Evolutionary conservation across 2,113 vertebrate species (phyloP), one percentile per base, ranked within the genome.

Genomic region (Poeciliopsis prolifica): DNA sequence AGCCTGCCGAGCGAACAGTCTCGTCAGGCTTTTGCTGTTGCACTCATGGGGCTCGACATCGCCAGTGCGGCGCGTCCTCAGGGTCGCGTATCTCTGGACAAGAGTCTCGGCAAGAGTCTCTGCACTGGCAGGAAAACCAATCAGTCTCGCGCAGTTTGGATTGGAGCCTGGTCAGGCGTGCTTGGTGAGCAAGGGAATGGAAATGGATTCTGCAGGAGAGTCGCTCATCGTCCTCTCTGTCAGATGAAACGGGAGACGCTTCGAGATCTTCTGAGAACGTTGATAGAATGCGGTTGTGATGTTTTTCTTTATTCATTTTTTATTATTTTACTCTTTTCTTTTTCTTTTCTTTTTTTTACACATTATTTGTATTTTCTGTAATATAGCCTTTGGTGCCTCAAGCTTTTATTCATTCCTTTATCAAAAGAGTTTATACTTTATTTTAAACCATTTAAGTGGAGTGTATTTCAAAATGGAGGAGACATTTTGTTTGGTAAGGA

Each of bases 391-490:
- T 87, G 84, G 92, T 94, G 94, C 93, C 92, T 95, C 88, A 84
- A 92, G 82, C 87, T 90, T 93, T 93, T 90, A 93, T 93, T 94
- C 93, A 94, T 95, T 95, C 93, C 90, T 92, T 93, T 93, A 86
- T 88, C 80, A 86, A 76, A 91, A 89, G 84, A 86, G 71, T 79
- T 78, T 90, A 80, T 91, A 89, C 77, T 70, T 65, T 87, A 68
- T 70, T 89, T 90, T 89, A 51, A 86, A 78, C 90, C 80, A 83
- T 78, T 48, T 73, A 74, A 80, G 83, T 83, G 68, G 74, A 79
- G 33, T 90, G 87, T 88, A 48, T 81, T 87, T 86, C 68, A 67
- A 19, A 48, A 48, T 48, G 74, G 79, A 74, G 76, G 65, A 66
- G 72, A 79, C 82, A 79, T 68, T 88, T 65, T 85, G 66, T 84